These are phyloP conservation scores for Camponotus fellah DNA, from an alignment of 2,888 invertebrate species.

Conservation along the genomic window DNA sequence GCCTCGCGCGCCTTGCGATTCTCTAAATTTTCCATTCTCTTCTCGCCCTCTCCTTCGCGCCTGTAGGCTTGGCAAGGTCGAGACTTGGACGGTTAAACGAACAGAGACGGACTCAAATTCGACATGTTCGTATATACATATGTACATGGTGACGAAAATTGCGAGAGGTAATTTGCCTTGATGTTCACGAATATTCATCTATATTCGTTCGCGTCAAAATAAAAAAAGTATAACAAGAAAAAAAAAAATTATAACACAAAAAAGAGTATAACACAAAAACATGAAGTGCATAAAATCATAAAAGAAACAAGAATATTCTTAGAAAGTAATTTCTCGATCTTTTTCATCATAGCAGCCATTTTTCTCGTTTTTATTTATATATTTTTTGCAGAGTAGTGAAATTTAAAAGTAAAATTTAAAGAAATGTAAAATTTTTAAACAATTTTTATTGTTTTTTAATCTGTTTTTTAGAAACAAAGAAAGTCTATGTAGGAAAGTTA, in stretches of 20 bases:
- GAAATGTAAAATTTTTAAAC: neutral
- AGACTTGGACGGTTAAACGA: neutral
- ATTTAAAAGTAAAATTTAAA: neutral
- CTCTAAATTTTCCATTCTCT: conserved; percentile 71
- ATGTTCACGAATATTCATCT: neutral
- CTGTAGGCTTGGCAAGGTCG: conserved; percentile 21
- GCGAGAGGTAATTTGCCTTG: neutral
- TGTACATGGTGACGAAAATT: neutral
- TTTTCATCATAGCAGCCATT: neutral
- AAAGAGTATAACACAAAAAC: neutral
- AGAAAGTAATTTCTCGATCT: neutral
- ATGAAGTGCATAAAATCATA: neutral
- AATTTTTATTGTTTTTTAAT: neutral
- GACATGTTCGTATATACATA: no score
- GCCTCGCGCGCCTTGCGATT: conserved; percentile 20
- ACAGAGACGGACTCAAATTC: neutral
- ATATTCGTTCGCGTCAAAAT: neutral
- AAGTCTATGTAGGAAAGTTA: conserved; percentile 20
- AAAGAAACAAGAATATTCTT: neutral
- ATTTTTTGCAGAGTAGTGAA: neutral
- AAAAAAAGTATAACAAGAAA: neutral
- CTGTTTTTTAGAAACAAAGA: neutral
- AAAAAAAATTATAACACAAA: no score
- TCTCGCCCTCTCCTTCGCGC: conserved; percentile 15
- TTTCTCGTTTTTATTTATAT: neutral